Evolutionary conservation across 2,888 invertebrate species (phyloP), one percentile per base, ranked within the genome.

Genomic region (Drosophila diplacantha): DNA sequence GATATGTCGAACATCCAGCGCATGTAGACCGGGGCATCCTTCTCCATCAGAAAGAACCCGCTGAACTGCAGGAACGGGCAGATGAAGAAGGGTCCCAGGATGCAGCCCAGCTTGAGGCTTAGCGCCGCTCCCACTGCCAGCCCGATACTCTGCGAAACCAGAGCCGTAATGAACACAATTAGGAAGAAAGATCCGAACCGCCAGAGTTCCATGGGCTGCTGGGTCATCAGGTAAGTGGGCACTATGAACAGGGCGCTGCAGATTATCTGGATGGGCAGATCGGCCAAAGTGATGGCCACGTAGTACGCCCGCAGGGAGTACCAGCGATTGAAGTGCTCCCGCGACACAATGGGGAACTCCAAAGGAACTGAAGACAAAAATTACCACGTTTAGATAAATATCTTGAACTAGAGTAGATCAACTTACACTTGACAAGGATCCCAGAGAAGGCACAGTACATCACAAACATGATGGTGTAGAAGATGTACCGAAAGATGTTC

Each of bases 391-490:
- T 6, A 22, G 4, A 29, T 18, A 34, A 26, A 41, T 18, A 14
- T n/a, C 2, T 8, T 24, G 1, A 9, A 18, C 5, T 8, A 5
- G 16, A 3, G 0, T 11, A 1, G 3, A 26, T 9, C 5, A 62
- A 92, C 96, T 95, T 91, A 98, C 98, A 97, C 71, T 94, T 94
- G 29, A 97, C 92, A 44, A 95, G 92, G 58, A 96, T 94, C 14
- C 96, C 93, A 89, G 95, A 97, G 87, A 97, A 95, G 0, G 98
- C 95, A 7, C 96, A 96, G 87, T 96, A 96, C 94, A 97, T 96
- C 53, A 97, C 91, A 88, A 98, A 98, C 92, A 98, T 94, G 52
- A 96, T 92, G 67, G 94, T 93, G 89, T 96, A 98, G 90, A 96
- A 97, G 31, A 97, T 90, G 85, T 94, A 95, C 85, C 95, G 95